phyloP scores from a whole-genome alignment of 2,113 vertebrate species.

The Gavia stellata region DNA sequence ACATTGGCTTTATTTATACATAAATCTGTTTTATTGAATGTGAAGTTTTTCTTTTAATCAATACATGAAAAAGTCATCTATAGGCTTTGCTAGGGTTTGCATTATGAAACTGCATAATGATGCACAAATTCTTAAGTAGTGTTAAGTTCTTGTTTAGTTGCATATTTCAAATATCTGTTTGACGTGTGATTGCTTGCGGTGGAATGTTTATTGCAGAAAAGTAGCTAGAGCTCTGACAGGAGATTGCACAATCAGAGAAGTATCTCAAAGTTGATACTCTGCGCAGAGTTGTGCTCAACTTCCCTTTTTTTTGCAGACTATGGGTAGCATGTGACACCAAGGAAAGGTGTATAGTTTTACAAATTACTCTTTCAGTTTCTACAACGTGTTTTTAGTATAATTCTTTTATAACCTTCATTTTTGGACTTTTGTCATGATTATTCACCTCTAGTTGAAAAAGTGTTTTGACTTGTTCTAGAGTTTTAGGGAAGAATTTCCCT shows the following conservation, averaged over 20 bases:
- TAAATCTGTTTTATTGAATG: background rate
- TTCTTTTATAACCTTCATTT: background rate
- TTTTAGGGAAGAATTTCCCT: background rate
- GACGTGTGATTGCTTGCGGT: conserved; percentile 81
- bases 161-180: conserved; percentile 84
- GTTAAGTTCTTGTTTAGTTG: conserved; percentile 77
- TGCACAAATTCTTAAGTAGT: background rate
- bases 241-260: conserved; percentile 74
- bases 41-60: background rate
- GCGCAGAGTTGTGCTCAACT: background rate
- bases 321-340: background rate
- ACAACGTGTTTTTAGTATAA: background rate
- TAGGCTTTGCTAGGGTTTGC: background rate
- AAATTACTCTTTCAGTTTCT: background rate
- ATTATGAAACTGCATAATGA: background rate
- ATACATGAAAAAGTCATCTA: background rate
- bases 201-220: conserved; percentile 77
- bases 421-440: background rate
- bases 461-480: background rate
- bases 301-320: background rate
- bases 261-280: background rate
- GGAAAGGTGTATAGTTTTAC: background rate
- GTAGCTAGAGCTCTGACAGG: conserved; percentile 70
- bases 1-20: background rate
- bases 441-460: background rate